These are phyloP conservation scores for Ganaspis brasiliensis DNA, from an alignment of 2,888 invertebrate species.

Conservation along the genomic window DNA sequence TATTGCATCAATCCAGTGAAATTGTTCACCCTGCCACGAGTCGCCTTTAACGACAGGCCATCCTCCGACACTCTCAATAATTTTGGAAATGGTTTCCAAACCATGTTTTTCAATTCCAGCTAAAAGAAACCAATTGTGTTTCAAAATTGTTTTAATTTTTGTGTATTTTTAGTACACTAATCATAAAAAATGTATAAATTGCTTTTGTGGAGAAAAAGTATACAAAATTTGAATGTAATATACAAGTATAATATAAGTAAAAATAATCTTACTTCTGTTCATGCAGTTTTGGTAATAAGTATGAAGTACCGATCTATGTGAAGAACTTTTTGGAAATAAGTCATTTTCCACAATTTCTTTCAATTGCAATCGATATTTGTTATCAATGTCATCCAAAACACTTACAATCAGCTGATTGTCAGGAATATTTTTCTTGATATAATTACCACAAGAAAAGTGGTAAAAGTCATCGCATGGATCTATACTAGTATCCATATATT, in stretches of 20 bases:
- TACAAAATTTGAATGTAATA: background rate
- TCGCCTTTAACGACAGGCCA: conserved; percentile 95
- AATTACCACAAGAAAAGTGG: conserved; percentile 88
- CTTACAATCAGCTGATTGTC: conserved; percentile 49
- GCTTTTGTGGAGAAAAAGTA: too few species aligned
- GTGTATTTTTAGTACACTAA: too few species aligned
- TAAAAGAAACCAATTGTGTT: conserved; percentile 80
- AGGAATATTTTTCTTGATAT: conserved; percentile 81
- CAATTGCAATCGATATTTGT: conserved; percentile 51
- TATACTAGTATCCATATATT: too few species aligned
- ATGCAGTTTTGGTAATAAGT: conserved; percentile 58
- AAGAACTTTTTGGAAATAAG: conserved; percentile 48
- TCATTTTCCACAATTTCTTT: conserved; percentile 48
- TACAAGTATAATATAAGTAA: background rate
- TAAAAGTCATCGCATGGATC: conserved; percentile 91
- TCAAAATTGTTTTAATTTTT: too few species aligned
- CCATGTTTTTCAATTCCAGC: conserved; percentile 92
- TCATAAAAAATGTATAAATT: too few species aligned
- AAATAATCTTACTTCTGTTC: conserved; percentile 55
- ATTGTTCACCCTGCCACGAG: conserved; percentile 86
- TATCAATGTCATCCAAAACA: conserved; percentile 51
- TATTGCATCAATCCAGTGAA: conserved; percentile 91
- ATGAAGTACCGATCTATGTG: conserved; percentile 50
- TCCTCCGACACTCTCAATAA: conserved; percentile 91
- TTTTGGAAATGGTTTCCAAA: conserved; percentile 86